phyloP scores from a whole-genome alignment of 2,888 invertebrate genomes.

The Thereva nobilitata region DNA sequence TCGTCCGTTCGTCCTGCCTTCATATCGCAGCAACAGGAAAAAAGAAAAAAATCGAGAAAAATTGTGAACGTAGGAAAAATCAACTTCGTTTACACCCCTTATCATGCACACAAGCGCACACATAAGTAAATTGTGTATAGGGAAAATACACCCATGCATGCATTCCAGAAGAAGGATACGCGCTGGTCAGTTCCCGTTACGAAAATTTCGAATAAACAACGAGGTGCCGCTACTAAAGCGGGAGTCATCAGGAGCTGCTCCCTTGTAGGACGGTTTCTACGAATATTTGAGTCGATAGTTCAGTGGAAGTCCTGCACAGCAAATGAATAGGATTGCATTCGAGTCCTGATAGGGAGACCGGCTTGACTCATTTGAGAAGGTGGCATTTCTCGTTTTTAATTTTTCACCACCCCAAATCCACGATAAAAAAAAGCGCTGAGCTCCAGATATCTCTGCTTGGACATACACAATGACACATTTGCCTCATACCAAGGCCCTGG shows the following conservation, averaged over 20 bases:
- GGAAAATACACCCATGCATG: slow-evolving; percentile 21
- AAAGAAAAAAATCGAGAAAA: slow-evolving; percentile 22
- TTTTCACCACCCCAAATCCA: slow-evolving; percentile 40
- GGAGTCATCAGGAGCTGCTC: slow-evolving; percentile 22
- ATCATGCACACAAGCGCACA: slow-evolving; percentile 43
- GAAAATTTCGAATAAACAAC: slow-evolving; percentile 40
- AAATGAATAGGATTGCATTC: neutral
- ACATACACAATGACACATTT: slow-evolving; percentile 5
- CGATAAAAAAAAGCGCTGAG: slow-evolving; percentile 28
- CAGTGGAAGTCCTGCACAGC: slow-evolving; percentile 22
- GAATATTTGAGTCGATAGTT: slow-evolving; percentile 27
- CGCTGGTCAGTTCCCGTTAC: slow-evolving; percentile 41
- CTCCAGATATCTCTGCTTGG: too few relatives aligned
- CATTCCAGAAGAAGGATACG: slow-evolving; percentile 34
- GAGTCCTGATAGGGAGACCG: neutral
- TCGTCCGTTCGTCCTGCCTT: slow-evolving; percentile 21
- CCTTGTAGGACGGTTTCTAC: slow-evolving; percentile 21
- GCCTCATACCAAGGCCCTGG: neutral
- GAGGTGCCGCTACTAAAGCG: slow-evolving; percentile 38
- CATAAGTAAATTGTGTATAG: slow-evolving; percentile 35
- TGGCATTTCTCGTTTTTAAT: slow-evolving; percentile 41
- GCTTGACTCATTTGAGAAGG: slow-evolving; percentile 34
- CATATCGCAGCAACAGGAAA: slow-evolving; percentile 31
- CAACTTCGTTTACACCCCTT: slow-evolving; percentile 48
- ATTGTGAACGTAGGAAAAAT: slow-evolving; percentile 42